Conservation (phyloP, 2,888 invertebrate genomes). For the Diaprepes abbreviatus region DNA sequence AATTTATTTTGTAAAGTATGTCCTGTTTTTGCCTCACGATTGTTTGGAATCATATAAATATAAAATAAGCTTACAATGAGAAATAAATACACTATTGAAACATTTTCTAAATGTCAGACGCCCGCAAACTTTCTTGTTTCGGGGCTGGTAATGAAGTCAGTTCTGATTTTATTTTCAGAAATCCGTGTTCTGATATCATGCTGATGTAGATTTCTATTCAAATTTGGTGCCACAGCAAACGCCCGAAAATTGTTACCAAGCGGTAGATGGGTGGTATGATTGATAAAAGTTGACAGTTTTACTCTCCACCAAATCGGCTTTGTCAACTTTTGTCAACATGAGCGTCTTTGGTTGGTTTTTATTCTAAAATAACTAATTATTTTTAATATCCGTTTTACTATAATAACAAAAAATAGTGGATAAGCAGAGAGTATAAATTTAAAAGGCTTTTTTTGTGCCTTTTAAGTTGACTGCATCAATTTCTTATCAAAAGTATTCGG, state of each 20-base stretch:
- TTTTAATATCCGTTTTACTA: neutral
- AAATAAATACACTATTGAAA: too few relatives aligned
- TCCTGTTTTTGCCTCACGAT: too few relatives aligned
- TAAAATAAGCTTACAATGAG: too few relatives aligned
- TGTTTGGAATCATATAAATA: too few relatives aligned
- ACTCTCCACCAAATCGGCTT: neutral
- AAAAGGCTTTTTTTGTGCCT: neutral
- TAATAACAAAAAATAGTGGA: neutral
- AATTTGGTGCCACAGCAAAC: neutral
- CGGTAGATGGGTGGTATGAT: neutral
- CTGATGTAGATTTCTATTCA: too few relatives aligned
- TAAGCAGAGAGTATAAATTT: neutral
- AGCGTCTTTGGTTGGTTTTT: slow-evolving; percentile 14
- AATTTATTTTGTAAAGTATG: too few relatives aligned
- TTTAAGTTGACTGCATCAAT: neutral
- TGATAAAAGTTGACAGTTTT: slow-evolving; percentile 1
- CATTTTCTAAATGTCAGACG: too few relatives aligned
- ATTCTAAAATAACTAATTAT: neutral
- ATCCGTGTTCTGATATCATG: too few relatives aligned
- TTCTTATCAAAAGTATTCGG: slow-evolving; percentile 31
- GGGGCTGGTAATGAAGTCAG: too few relatives aligned
- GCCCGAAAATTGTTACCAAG: neutral
- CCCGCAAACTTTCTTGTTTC: too few relatives aligned
- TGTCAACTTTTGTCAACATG: slow-evolving; percentile 17
- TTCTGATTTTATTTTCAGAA: too few relatives aligned